These are phyloP conservation scores for Phoxinus dragarum DNA, from an alignment of 2,797 vertebrate genomes.

Conservation along the genomic window DNA sequence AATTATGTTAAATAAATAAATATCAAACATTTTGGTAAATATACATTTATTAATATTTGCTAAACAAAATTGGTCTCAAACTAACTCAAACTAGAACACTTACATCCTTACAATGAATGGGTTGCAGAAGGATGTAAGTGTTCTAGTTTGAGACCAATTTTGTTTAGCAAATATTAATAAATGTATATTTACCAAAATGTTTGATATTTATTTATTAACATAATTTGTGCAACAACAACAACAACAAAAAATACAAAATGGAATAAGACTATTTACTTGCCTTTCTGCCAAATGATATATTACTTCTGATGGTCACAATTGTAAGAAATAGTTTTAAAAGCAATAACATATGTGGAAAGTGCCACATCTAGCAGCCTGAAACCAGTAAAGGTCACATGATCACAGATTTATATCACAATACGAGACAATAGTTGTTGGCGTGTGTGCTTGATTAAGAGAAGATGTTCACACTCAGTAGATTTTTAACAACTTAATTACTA, in stretches of 20 bases:
- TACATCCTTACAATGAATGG: neutral
- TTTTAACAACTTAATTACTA: neutral
- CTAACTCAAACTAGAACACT: neutral
- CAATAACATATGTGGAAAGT: neutral
- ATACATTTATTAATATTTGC: neutral
- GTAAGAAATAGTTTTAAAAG: neutral
- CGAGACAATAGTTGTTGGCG: neutral
- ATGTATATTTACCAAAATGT: neutral
- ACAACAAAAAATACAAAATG: neutral
- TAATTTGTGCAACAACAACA: neutral
- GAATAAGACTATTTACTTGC: neutral
- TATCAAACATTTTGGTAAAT: neutral
- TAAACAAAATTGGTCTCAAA: neutral
- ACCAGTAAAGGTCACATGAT: slow-evolving; percentile 36
- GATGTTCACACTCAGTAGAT: neutral
- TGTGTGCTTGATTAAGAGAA: slow-evolving; percentile 9
- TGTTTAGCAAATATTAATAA: neutral
- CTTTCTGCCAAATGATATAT: neutral
- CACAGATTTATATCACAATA: neutral
- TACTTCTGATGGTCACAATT: neutral
- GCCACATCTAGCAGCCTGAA: slow-evolving; percentile 3
- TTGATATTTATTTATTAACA: neutral
- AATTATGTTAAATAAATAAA: neutral
- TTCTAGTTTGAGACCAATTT: neutral
- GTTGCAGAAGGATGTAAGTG: neutral